phyloP scores from a whole-genome alignment of 2,888 invertebrate genomes.

The Hypsopygia costalis region DNA sequence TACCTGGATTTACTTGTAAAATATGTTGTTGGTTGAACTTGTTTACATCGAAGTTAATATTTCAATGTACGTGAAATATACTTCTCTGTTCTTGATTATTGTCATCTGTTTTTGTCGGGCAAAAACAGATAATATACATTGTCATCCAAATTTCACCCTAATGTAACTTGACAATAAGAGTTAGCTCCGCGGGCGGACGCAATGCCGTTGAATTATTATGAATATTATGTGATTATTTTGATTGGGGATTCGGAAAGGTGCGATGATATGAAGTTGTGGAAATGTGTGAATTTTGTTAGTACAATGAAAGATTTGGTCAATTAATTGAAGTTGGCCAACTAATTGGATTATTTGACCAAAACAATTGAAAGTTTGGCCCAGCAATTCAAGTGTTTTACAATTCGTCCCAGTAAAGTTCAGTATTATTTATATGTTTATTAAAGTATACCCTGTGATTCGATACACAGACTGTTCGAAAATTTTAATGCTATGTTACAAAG shows the following conservation, averaged over 20 bases:
- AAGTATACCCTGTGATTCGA: not conserved
- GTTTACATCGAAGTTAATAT: too few relatives aligned
- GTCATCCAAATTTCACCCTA: too few relatives aligned
- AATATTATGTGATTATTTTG: constrained; percentile 22
- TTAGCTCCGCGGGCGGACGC: constrained; percentile 7
- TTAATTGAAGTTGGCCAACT: not conserved
- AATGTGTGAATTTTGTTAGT: constrained; percentile 10
- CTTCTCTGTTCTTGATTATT: too few relatives aligned
- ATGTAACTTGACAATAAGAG: constrained; percentile 18
- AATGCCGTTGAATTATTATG: constrained; percentile 13
- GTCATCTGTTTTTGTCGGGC: constrained; percentile 16
- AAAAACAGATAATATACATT: constrained; percentile 8
- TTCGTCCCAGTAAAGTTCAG: not conserved
- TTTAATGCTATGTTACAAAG: too few relatives aligned
- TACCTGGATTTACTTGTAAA: too few relatives aligned
- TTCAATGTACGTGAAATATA: too few relatives aligned
- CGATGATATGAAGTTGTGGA: constrained; percentile 12
- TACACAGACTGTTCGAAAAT: too few relatives aligned
- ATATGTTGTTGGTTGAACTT: too few relatives aligned
- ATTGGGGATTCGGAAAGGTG: constrained; percentile 11
- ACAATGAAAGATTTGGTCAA: not conserved
- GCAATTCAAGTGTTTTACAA: not conserved
- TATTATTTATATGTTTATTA: constrained; percentile 4
- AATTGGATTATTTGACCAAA: not conserved
- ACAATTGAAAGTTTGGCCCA: not conserved